Conservation (phyloP, 2,888 invertebrate species). For the Cheilosia vulpina region DNA sequence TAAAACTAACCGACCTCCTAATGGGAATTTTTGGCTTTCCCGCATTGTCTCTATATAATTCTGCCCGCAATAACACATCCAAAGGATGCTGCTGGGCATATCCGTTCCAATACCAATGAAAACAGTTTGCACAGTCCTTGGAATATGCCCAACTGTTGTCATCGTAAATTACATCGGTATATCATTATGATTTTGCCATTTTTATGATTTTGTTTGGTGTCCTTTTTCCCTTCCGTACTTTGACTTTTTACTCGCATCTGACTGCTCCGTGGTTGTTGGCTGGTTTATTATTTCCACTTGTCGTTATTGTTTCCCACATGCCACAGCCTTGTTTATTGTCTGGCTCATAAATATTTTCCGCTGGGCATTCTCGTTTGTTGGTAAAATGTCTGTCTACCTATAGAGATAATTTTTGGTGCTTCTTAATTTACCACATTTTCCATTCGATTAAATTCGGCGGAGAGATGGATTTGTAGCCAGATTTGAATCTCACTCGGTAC, state of each 20-base stretch:
- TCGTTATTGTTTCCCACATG: slow-evolving; percentile 44
- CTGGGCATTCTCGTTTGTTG: slow-evolving; percentile 1
- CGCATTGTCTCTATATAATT: not conserved
- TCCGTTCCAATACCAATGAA: slow-evolving; percentile 25
- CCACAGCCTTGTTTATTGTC: slow-evolving; percentile 45
- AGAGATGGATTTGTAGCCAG: not conserved
- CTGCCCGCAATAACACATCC: slow-evolving; percentile 14
- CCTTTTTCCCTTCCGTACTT: not conserved
- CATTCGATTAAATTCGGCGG: slow-evolving; percentile 45
- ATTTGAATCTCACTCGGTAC: too few species aligned
- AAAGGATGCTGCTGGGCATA: slow-evolving; percentile 44
- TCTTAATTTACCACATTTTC: slow-evolving; percentile 44
- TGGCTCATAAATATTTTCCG: slow-evolving; percentile 45
- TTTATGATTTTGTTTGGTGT: slow-evolving; percentile 52
- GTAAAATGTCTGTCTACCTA: slow-evolving; percentile 17
- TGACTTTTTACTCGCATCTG: not conserved
- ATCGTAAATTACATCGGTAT: slow-evolving; percentile 70
- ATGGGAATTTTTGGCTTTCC: slow-evolving; percentile 36
- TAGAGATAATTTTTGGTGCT: not conserved
- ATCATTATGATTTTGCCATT: slow-evolving; percentile 73
- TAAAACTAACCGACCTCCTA: slow-evolving; percentile 57
- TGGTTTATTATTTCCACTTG: slow-evolving; percentile 50
- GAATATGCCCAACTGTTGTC: slow-evolving; percentile 73
- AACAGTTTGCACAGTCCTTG: slow-evolving; percentile 40
- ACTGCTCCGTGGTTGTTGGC: not conserved